A percentile compares a stretch with the other conserved stretches of the same genome.
phyloP scores from a whole-genome alignment of 2,888 invertebrate genomes.

The Eulithis prunata region DNA sequence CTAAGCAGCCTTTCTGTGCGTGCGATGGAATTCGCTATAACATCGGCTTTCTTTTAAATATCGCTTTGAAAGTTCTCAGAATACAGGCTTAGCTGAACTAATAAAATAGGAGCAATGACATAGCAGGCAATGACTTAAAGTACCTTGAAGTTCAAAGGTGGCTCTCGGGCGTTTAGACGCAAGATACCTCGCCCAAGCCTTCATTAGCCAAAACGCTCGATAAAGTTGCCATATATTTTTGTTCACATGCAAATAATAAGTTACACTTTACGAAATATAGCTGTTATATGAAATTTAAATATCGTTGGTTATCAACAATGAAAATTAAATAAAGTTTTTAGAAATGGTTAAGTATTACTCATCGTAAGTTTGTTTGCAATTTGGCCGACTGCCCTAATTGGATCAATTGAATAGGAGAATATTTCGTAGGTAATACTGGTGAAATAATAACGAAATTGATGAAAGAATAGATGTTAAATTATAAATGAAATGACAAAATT shows the following conservation, averaged over 20 bases:
- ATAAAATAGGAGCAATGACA: conserved; percentile 2
- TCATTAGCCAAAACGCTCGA: too few species aligned
- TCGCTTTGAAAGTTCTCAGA: conserved; percentile 3
- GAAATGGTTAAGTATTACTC: neutral
- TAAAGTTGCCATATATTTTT: too few species aligned
- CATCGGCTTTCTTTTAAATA: conserved; percentile 4
- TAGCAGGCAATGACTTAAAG: too few species aligned
- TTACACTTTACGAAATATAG: too few species aligned
- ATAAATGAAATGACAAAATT: too few species aligned
- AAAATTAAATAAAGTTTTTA: neutral
- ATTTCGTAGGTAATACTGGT: too few species aligned
- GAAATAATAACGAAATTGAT: too few species aligned
- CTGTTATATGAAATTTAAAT: too few species aligned
- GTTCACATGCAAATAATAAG: too few species aligned
- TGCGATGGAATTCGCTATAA: conserved; percentile 15
- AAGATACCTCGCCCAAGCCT: too few species aligned
- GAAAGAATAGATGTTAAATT: too few species aligned
- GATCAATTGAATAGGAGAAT: neutral
- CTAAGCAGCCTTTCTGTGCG: conserved; percentile 13
- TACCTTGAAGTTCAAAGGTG: neutral
- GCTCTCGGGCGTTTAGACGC: neutral
- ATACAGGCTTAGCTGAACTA: conserved; percentile 1
- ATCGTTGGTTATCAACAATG: neutral
- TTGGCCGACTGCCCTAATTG: conserved; percentile 1
- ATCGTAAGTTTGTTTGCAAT: neutral